Conservation (phyloP, 2,113 vertebrate genomes). For the Oreotrochilus melanogaster region DNA sequence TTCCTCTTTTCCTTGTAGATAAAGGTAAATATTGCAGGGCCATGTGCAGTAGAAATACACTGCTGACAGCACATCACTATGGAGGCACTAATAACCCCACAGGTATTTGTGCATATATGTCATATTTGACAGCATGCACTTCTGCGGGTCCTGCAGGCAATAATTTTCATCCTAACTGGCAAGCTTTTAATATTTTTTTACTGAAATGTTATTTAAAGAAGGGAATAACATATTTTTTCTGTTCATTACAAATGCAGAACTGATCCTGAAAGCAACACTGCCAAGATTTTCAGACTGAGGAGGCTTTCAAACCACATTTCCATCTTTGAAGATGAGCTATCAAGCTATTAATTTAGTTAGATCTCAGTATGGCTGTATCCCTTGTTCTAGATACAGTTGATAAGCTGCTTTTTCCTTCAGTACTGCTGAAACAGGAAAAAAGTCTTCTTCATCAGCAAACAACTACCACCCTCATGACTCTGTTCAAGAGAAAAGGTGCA, state of each 20-base stretch:
- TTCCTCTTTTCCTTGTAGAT: background rate
- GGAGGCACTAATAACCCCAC: constrained; percentile 9
- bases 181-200: background rate
- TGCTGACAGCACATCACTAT: background rate
- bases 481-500: background rate
- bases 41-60: background rate
- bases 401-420: background rate
- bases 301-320: background rate
- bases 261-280: background rate
- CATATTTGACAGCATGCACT: constrained; percentile 10
- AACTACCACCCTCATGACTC: background rate
- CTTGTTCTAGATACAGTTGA: background rate
- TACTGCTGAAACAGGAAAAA: background rate
- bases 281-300: background rate
- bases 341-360: background rate
- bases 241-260: background rate
- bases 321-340: background rate
- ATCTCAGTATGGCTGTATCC: background rate
- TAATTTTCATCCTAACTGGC: constrained; percentile 13
- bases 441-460: background rate
- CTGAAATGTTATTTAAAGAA: background rate
- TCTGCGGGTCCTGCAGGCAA: constrained; percentile 8
- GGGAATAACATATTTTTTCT: background rate
- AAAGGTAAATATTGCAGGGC: constrained; percentile 30
- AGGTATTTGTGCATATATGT: constrained; percentile 15